Base-by-base conservation (phyloP, 2,797 vertebrate species). In the Melopsittacus undulatus region DNA sequence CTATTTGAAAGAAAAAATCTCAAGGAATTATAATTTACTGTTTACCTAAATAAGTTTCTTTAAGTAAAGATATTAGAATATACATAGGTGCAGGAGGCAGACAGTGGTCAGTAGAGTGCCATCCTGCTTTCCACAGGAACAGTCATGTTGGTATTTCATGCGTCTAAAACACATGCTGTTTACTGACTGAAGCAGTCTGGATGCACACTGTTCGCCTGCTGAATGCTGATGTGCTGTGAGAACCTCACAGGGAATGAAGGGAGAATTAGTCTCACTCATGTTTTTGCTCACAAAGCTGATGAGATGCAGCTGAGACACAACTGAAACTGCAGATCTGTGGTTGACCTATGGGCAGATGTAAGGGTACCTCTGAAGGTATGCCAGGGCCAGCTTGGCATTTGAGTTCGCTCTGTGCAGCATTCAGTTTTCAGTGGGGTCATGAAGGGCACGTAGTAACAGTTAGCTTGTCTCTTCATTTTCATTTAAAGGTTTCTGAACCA, bases 321-420 rank as follows among this genome's bases (percentile, higher is more conserved):
- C 38, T 87, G 84, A 85, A 86, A 86, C 85, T 78, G 75, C 30
- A 83, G 62, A 68, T 73, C 59, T 20, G 21, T 45, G 29, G 14
- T 2, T 83, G 72, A 89, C 59, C 27, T 45, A 6, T 12, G 16
- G 36, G 32, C 40, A 88, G 66, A 63, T 30, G 52, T 8, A 78
- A 54, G 10, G 5, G n/a, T 67, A 56, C 36, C n/a, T 86, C 68
- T 72, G 75, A 68, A 80, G 34, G 48, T 43, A 19, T 1, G 24
- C 61, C 75, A 87, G 52, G 34, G 27, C 24, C 69, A 62, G 18
- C 6, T 78, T 0, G 0, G 11, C 0, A 3, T 18, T n/a, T 19
- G 23, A 4, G 7, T 51, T 86, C 0, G 0, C 36, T 38, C 49
- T 64, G 63, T 69, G 29, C 11, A 77, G 27, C 27, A 32, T n/a